Evolutionary conservation across 2,113 vertebrate genomes (phyloP).

Genomic region (Hucho hucho): DNA sequence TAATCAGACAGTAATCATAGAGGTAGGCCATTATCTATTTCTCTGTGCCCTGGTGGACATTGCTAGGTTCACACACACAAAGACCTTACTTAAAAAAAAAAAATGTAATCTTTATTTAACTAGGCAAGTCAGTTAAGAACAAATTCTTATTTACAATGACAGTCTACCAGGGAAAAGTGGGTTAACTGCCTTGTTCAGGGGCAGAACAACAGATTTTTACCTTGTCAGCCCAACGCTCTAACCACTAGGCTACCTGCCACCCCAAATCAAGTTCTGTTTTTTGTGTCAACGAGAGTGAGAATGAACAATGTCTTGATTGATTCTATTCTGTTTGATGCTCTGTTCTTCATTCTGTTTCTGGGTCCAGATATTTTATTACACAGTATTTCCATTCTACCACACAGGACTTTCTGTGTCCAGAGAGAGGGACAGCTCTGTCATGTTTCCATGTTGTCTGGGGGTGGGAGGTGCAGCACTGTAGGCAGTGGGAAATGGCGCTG

Average conservation of each 20-base stretch:
- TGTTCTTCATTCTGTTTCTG: too few species aligned
- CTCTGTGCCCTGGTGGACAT: background rate
- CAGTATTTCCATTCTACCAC: too few species aligned
- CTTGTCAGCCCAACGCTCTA: too few species aligned
- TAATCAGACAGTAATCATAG: conserved; percentile 53
- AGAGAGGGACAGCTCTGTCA: background rate
- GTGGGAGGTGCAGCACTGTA: background rate
- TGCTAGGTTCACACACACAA: background rate
- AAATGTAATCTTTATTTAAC: too few species aligned
- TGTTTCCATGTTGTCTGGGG: background rate
- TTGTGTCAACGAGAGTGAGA: background rate
- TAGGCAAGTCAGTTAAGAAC: too few species aligned
- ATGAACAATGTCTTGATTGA: background rate
- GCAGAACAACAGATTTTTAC: too few species aligned
- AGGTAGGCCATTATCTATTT: background rate
- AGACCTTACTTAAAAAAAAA: background rate
- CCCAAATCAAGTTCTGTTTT: background rate
- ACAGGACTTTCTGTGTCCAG: background rate
- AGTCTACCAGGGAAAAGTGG: too few species aligned
- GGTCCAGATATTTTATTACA: background rate
- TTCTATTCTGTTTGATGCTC: background rate
- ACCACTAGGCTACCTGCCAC: too few species aligned
- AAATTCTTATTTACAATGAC: too few species aligned
- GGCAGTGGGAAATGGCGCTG: background rate
- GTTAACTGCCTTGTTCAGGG: too few species aligned